Evolutionary conservation across 92 coral and sea anemone species (phyloP), one percentile per base, ranked within the genome.

Genomic region (Bergia puertoricense): DNA sequence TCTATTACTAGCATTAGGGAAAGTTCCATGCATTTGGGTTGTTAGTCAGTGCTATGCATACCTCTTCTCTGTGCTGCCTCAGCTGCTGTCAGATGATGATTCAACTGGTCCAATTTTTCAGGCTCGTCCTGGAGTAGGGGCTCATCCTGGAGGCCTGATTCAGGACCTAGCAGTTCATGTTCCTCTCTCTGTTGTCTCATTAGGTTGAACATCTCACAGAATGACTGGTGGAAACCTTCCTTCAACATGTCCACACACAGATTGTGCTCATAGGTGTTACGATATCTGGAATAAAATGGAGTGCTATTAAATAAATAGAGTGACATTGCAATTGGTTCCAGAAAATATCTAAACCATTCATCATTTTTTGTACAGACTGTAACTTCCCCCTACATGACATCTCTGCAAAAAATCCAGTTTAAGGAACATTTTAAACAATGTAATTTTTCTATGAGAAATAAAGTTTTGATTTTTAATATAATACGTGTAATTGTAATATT

Each of bases 181-280:
- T 91, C 92, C 48, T 90, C 90, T 76, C 91, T 95, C 86, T 97
- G 98, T 79, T 90, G 91, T 86, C 90, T 91, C 96, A 97, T 91
- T 40, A 97, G 91, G 74, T 95, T 95, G 86, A 97, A 97, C 66
- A 97, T 89, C 88, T 97, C 98, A 81, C 93, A 92, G 86, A 95
- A 97, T 38, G 99, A 97, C 91, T 95, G 97, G 86, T 97, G 99
- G 83, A 92, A 97, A 41, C 99, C 99, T 74, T 97, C 99, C 86
- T 93, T 95, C 84, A 97, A 86, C 99, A 97, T 97, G 85, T 97
- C 99, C 89, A 97, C 92, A 89, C 99, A 97, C 86, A 97, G 91
- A 69, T 97, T 97, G 87, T 97, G 99, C 79, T 95, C 95, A 91
- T 97, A 97, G 43, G 94, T 88, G 81, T 97, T 97, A 71, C 99